Conservation (phyloP, 2,888 invertebrate genomes). For the Silvanus unidentatus region DNA sequence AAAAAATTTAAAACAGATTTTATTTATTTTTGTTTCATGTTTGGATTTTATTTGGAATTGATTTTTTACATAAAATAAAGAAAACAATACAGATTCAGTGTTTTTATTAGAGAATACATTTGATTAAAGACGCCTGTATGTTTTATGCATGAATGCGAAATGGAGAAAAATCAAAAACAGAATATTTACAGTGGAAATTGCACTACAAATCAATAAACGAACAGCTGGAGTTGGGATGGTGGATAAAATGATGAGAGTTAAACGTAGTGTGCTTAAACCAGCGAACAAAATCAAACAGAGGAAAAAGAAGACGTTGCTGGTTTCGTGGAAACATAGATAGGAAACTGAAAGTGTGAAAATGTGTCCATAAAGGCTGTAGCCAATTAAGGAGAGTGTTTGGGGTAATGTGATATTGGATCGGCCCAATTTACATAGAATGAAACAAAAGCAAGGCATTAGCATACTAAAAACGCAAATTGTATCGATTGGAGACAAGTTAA, state of each 20-base stretch:
- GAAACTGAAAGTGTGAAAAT: slow-evolving; percentile 44
- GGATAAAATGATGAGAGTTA: slow-evolving; percentile 45
- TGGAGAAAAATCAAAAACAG: slow-evolving; percentile 50
- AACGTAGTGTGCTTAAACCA: slow-evolving; percentile 47
- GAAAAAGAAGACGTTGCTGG: slow-evolving; percentile 47
- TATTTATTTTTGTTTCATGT: slow-evolving; percentile 4
- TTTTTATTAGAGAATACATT: not conserved
- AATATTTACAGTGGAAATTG: slow-evolving; percentile 45
- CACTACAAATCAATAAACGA: slow-evolving; percentile 48
- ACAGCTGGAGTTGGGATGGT: slow-evolving; percentile 47
- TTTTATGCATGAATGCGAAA: slow-evolving; percentile 50
- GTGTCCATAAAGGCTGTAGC: slow-evolving; percentile 49
- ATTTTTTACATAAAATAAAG: too few species aligned
- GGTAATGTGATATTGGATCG: slow-evolving; percentile 37
- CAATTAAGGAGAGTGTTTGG: slow-evolving; percentile 45
- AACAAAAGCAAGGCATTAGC: slow-evolving; percentile 40
- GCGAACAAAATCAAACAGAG: slow-evolving; percentile 45
- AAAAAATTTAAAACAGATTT: slow-evolving; percentile 5
- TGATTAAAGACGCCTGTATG: slow-evolving; percentile 21
- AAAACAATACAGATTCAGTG: not conserved
- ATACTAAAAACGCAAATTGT: slow-evolving; percentile 36
- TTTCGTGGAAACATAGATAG: slow-evolving; percentile 43
- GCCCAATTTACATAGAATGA: slow-evolving; percentile 37
- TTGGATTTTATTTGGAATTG: not conserved
- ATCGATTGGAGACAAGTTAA: slow-evolving; percentile 37